These are phyloP conservation scores for Astropecten irregularis DNA, from an alignment of 53 echinoderm and acorn worm species.

Conservation along the genomic window DNA sequence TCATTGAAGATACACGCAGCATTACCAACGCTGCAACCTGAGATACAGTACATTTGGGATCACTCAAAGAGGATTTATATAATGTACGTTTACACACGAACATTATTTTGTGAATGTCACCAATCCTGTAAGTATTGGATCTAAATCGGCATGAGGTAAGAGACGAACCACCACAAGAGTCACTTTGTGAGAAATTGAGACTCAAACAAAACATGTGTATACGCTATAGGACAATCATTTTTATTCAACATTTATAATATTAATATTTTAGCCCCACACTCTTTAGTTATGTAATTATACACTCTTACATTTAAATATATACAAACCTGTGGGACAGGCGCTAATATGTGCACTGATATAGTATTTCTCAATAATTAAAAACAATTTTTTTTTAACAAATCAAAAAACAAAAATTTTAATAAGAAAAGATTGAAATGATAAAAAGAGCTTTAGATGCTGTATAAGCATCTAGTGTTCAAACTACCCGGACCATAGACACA, in stretches of 20 bases:
- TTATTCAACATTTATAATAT: constrained; percentile 60
- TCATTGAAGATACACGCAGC: too few species aligned
- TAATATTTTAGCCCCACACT: constrained; percentile 50
- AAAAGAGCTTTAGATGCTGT: background rate
- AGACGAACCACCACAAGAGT: background rate
- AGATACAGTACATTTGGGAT: too few species aligned
- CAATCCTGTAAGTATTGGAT: too few species aligned
- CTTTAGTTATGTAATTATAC: constrained; percentile 50
- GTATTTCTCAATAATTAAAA: constrained; percentile 22
- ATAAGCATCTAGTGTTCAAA: constrained; percentile 2
- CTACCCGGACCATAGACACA: too few species aligned
- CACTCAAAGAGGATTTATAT: too few species aligned
- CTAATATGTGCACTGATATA: constrained; percentile 49
- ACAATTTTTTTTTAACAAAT: background rate
- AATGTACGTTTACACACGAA: too few species aligned
- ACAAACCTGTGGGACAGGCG: constrained; percentile 59
- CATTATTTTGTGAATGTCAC: too few species aligned
- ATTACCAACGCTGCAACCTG: too few species aligned
- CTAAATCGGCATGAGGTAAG: too few species aligned
- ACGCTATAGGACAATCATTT: constrained; percentile 54
- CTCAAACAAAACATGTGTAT: background rate
- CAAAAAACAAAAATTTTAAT: constrained; percentile 2
- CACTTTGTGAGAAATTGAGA: too few species aligned
- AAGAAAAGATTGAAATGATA: background rate
- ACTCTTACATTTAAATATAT: constrained; percentile 62